phyloP scores from a whole-genome alignment of 1,140 invertebrate genomes.

The Holcopasites calliopsidis region DNA sequence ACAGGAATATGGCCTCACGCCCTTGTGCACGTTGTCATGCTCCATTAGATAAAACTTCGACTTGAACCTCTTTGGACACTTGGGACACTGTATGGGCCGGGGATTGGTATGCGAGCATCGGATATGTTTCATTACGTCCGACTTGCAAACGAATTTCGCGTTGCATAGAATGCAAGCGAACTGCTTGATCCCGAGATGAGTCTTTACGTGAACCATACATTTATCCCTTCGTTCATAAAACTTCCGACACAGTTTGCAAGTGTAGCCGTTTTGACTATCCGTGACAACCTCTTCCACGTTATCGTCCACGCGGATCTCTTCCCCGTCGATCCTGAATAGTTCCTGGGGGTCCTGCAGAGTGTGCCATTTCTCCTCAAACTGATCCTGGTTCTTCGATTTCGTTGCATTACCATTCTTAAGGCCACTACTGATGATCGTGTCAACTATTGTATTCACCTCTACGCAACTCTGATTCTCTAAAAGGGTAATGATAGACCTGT shows the following conservation, averaged over 20 bases:
- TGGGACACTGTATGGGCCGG: conserved; percentile 75
- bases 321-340: conserved; percentile 75
- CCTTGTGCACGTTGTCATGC: conserved; percentile 78
- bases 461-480: conserved; percentile 70
- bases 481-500: conserved; percentile 70
- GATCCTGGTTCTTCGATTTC: conserved; percentile 68
- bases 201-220: conserved; percentile 83
- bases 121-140: conserved; percentile 79
- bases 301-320: conserved; percentile 77
- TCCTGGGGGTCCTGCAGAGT: conserved; percentile 74
- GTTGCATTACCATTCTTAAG: conserved; percentile 54
- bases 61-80: conserved; percentile 78
- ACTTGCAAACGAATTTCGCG: conserved; percentile 78
- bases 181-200: conserved; percentile 85
- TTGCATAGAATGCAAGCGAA: conserved; percentile 85
- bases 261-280: conserved; percentile 72
- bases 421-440: conserved; percentile 63
- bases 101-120: conserved; percentile 78
- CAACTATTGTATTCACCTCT: conserved; percentile 72
- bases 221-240: conserved; percentile 77
- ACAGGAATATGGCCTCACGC: conserved; percentile 75
- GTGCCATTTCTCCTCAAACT: conserved; percentile 66
- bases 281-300: conserved; percentile 72
- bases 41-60: conserved; percentile 78
- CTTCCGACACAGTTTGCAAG: conserved; percentile 75